Evolutionary conservation across 2,113 vertebrate genomes (phyloP), one percentile per base, ranked within the genome.

Genomic region (Orycteropus afer): DNA sequence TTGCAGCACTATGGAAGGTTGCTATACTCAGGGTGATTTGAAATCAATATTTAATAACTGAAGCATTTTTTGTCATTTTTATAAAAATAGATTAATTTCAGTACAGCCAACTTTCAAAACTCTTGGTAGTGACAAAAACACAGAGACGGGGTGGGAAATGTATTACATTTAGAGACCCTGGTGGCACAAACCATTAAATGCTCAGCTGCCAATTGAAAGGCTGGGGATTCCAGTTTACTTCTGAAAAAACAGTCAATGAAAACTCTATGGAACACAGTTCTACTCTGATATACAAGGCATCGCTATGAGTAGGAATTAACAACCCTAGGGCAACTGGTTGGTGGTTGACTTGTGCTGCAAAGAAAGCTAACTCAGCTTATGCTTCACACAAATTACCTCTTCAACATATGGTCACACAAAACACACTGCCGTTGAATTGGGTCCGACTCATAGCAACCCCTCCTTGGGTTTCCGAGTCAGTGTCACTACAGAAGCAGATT

Each of bases 101-200:
- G 17, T 13, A 13, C 15, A 57, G 1, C 7, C 18, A 76, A 59
- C 2, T 5, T 47, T 11, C 23, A 53, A 14, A 42, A 8, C 27
- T 40, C 55, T 10, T 2, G 1, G 2, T 20, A 17, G 5, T 37
- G 57, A 40, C 23, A 7, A n/a, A 45, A n/a, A 20, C n/a, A n/a
- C n/a, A n/a, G n/a, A n/a, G n/a, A n/a, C n/a, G 20, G 8, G 3
- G n/a, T 2, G 4, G 34, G 9, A 37, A 14, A 20, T 34, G 4
- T 3, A n/a, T 29, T 47, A 14, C n/a, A 11, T 0, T n/a, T 40
- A 8, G 37, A 22, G 20, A 10, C 9, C 37, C 37, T 40, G 69
- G 8, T 40, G 0, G 20, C 1, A 8, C 34, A 71, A 42, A 42
- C 22, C 40, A 17, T 71, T 7, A 40, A 40, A 7, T 40, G 2